Evolutionary conservation across 92 coral and sea anemone species (phyloP).

Genomic region (Porites divaricata): DNA sequence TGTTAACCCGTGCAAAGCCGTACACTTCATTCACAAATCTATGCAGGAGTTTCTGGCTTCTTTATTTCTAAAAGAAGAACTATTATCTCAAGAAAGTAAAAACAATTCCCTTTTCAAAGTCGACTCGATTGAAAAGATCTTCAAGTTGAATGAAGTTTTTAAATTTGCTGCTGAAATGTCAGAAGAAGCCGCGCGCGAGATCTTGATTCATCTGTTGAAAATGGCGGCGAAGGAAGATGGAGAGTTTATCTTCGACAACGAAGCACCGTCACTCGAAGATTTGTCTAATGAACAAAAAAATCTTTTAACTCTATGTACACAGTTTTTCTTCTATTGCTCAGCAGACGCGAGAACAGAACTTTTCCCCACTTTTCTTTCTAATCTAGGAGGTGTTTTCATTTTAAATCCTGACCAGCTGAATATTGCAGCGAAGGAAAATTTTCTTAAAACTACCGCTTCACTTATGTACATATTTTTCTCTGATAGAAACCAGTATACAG

Average conservation of each 20-base stretch:
- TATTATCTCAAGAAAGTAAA: not conserved
- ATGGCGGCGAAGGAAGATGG: not conserved
- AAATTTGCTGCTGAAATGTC: conserved; percentile 12
- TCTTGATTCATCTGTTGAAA: not conserved
- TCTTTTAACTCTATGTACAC: not conserved
- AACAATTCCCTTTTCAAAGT: not conserved
- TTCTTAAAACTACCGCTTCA: not conserved
- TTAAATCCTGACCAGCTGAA: conserved; percentile 2
- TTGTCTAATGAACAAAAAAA: too few relatives aligned
- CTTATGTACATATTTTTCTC: not conserved
- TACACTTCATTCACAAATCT: not conserved
- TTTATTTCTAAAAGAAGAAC: not conserved
- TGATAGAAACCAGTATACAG: not conserved
- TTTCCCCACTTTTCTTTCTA: not conserved
- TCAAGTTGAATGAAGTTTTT: not conserved
- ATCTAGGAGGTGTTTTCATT: not conserved
- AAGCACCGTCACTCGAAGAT: too few relatives aligned
- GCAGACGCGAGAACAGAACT: not conserved
- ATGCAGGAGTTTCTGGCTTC: not conserved
- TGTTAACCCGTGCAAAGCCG: not conserved
- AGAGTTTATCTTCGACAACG: too few relatives aligned
- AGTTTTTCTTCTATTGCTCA: not conserved
- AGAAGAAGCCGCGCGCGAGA: not conserved
- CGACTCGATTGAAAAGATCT: conserved; percentile 1
- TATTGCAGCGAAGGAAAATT: not conserved